Evolutionary conservation across 1,140 invertebrate genomes (phyloP).

Genomic region (Heterodera carotae): DNA sequence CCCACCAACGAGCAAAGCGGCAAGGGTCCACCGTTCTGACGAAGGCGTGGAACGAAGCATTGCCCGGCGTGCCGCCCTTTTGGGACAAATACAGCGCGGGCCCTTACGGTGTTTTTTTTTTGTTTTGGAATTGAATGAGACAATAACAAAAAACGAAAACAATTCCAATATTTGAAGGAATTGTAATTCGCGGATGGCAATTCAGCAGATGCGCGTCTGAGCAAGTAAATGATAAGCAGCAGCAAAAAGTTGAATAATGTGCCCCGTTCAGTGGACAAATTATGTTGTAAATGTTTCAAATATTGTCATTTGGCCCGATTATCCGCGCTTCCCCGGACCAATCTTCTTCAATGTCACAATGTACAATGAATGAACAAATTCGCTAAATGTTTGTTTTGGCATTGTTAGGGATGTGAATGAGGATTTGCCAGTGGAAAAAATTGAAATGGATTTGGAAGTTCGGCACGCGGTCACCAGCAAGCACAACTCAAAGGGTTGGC

Average conservation of each 20-base stretch:
- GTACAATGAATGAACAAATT: slow-evolving; percentile 6
- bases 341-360: slow-evolving; percentile 66
- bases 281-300: slow-evolving; percentile 65
- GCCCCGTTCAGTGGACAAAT: slow-evolving; percentile 59
- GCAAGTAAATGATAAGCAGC: slow-evolving; percentile 45
- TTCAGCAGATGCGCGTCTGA: slow-evolving; percentile 64
- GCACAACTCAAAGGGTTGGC: slow-evolving; percentile 63
- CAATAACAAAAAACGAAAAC: background rate
- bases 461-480: slow-evolving; percentile 65
- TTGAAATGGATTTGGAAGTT: slow-evolving; percentile 65
- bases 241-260: background rate
- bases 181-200: slow-evolving; percentile 65
- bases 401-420: slow-evolving; percentile 52
- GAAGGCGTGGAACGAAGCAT: slow-evolving; percentile 61
- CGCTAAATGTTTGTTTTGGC: background rate
- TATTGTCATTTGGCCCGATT: slow-evolving; percentile 66
- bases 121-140: no score
- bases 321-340: slow-evolving; percentile 64
- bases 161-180: slow-evolving; percentile 33
- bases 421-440: slow-evolving; percentile 63
- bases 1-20: slow-evolving; percentile 34
- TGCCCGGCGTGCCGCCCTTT: slow-evolving; percentile 60
- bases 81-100: slow-evolving; percentile 65
- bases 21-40: slow-evolving; percentile 50
- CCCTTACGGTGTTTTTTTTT: slow-evolving; percentile 54